Evolutionary conservation across 1,140 invertebrate genomes (phyloP), one percentile per base, ranked within the genome.

Genomic region (Calephelis virginiensis): DNA sequence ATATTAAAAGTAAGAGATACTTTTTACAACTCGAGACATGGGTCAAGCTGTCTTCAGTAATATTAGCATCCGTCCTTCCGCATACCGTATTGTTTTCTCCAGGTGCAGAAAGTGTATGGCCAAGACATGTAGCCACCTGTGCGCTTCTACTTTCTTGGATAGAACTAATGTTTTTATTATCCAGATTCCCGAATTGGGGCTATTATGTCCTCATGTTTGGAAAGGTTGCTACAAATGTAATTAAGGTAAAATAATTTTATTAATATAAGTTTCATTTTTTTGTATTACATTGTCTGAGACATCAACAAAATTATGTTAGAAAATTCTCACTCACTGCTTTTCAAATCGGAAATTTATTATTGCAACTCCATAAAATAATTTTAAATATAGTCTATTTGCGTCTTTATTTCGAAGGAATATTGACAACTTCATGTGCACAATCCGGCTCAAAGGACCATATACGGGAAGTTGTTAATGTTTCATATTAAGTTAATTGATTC

Each of bases 141-240:
- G 88, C 92, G 8, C 68, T 93, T 46, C 83, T 93, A 10, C 68
- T 93, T 8, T 82, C 92, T 3, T 93, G 93, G 93, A 75, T 91
- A 47, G 91, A 93, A 73, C 79, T 93, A 37, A 92, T 93, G 86
- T 89, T 93, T 48, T 72, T 93, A 7, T 69, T 93, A 12, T 93
- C 92, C 0, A 80, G 92, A 67, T 92, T 93, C 67, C 93, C 92
- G 14, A 88, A 89, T 70, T 93, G 85, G 77, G 92, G 92, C 6
- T 92, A 91, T 61, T 92, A 92, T 68, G 89, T 92, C 2, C 83
- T 92, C 0, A 93, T 93, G 92, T 93, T 93, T 78, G 85, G 85
- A 38, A 91, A 91, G 66, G 92, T 92, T 1, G 89, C 92, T 6
- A 75, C 77, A 0, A 91, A 92, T 79, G 85, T 92, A 14, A 66